Base-by-base conservation (phyloP, 2,888 invertebrate genomes). In the Ellobium chinense region DNA sequence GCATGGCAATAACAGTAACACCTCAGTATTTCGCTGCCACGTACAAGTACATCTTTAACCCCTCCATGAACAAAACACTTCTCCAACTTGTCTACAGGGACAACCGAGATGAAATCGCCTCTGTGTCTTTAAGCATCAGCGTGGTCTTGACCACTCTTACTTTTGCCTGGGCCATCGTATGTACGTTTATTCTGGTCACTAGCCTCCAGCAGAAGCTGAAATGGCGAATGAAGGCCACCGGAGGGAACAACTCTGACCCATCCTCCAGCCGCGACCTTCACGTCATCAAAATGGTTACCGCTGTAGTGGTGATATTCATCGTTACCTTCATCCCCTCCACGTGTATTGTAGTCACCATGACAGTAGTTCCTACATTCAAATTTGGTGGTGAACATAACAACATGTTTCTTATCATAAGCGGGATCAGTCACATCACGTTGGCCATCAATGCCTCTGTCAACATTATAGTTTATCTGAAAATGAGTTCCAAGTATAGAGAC, bases 391-490 rank as follows among this genome's bases (percentile, higher is more conserved):
- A 2, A 9, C 34, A 56, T 9, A 70, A 27, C 7, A 56, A 56
- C 21, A n/a, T 31, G 21, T 9, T 34, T 27, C 39, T 31, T 3
- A 4, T 70, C n/a, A n/a, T 56, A 1, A 9, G 54, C 9, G 70
- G 70, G 3, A 21, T 70, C 5, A 34, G 46, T 5, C 56, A 70
- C 18, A 56, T 34, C 12, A 4, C 31, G 0, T 31, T 70, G 1
- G 34, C 46, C 0, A 21, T 70, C 3, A 54, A 56, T 29, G 54
- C 70, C 0, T 56, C 70, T n/a, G 31, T 56, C 1, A 56, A 46
- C 9, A 56, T 70, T n/a, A 2, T 70, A 21, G 56, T 70, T 14
- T 56, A 70, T 31, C 56, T 70, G n/a, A 70, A 31, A 34, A 56
- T 56, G 34, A 56, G 34, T 21, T 34, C 70, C 2, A 34, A 56